Conservation (phyloP, 2,888 invertebrate species). For the Agelastica alni region DNA sequence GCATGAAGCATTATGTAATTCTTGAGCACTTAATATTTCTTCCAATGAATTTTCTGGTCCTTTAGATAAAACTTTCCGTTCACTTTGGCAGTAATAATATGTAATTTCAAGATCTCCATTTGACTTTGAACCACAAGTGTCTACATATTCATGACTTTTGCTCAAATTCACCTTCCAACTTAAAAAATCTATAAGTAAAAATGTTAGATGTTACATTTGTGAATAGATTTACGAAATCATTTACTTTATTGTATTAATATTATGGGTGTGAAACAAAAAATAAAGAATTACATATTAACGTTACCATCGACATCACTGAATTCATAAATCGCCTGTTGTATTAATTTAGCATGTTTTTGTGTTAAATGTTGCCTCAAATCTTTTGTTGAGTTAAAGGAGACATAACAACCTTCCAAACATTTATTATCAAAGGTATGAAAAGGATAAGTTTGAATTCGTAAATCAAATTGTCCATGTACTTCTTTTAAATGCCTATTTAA, state of each 20-base stretch:
- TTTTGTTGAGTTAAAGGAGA: background rate
- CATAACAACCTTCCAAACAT: conserved; percentile 1
- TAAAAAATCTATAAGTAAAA: background rate
- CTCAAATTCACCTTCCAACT: background rate
- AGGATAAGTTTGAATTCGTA: conserved; percentile 2
- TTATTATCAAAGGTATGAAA: background rate
- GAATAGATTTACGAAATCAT: background rate
- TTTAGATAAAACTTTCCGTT: background rate
- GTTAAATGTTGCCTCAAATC: conserved; percentile 3
- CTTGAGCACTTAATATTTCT: background rate
- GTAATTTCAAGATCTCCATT: background rate
- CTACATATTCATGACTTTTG: background rate
- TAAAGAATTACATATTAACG: background rate
- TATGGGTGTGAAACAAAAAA: background rate
- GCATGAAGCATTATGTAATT: background rate
- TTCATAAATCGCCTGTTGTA: background rate
- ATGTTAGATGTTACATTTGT: background rate
- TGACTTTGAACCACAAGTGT: background rate
- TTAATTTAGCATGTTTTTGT: background rate
- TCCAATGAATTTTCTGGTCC: background rate
- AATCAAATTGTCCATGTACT: background rate
- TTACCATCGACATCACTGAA: background rate
- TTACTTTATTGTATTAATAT: too few relatives aligned
- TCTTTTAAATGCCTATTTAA: background rate
- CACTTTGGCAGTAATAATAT: background rate